Conservation (phyloP, 1,140 invertebrate species). For the Penaeus indicus region DNA sequence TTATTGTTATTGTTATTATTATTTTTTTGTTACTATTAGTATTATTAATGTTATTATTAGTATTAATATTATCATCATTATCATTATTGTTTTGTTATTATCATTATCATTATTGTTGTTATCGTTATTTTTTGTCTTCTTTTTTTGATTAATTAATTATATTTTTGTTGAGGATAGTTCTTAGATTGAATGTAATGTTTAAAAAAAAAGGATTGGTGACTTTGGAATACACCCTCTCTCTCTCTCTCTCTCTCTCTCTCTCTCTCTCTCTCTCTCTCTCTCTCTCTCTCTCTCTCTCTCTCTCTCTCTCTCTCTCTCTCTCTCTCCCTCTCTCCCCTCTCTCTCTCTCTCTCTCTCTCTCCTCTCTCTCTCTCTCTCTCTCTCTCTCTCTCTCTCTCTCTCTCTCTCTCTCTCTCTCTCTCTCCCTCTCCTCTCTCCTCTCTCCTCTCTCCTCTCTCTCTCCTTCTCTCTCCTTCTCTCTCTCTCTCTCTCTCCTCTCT, state of each 20-base stretch:
- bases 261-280: not conserved
- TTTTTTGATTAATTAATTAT: too few relatives aligned
- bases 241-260: too few relatives aligned
- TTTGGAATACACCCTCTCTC: slow-evolving; percentile 21
- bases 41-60: too few relatives aligned
- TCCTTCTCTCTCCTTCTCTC: not conserved
- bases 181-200: too few relatives aligned
- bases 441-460: not conserved
- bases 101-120: too few relatives aligned
- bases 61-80: too few relatives aligned
- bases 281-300: not conserved
- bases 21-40: too few relatives aligned
- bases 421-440: not conserved
- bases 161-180: too few relatives aligned
- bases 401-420: not conserved
- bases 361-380: not conserved
- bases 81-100: too few relatives aligned
- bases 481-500: not conserved
- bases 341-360: not conserved
- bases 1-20: too few relatives aligned
- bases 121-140: too few relatives aligned
- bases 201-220: slow-evolving; percentile 8
- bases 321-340: not conserved
- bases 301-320: not conserved
- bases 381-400: not conserved